phyloP scores from a whole-genome alignment of 2,113 vertebrate genomes.

The Leucopternis melanops region DNA sequence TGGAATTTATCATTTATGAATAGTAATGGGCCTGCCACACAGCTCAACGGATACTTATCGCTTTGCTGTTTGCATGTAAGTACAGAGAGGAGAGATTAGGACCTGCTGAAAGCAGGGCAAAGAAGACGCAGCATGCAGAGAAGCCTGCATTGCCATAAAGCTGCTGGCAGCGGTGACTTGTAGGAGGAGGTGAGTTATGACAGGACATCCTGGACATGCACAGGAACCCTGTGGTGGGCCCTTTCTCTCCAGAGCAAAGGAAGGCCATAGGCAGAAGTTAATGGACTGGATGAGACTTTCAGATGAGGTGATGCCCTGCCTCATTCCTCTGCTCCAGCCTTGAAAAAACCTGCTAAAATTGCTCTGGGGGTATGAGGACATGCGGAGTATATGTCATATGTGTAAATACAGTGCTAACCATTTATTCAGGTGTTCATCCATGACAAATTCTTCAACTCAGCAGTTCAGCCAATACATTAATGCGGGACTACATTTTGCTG shows the following conservation, averaged over 20 bases:
- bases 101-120: background rate
- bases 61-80: constrained; percentile 24
- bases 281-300: background rate
- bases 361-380: background rate
- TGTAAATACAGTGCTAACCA: background rate
- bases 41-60: constrained; percentile 11
- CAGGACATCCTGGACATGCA: background rate
- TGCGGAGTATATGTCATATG: background rate
- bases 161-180: background rate
- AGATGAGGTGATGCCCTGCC: background rate
- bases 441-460: background rate
- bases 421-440: background rate
- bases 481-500: background rate
- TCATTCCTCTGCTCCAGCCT: background rate
- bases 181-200: background rate
- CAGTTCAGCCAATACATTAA: background rate
- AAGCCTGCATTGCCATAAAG: background rate
- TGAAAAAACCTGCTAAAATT: background rate
- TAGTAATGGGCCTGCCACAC: background rate
- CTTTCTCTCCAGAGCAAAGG: background rate
- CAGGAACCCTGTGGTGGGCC: background rate
- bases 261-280: background rate
- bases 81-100: background rate
- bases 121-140: background rate
- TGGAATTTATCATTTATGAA: constrained; percentile 40